Conservation (phyloP, 2,113 vertebrate species). For the Uria aalge region DNA sequence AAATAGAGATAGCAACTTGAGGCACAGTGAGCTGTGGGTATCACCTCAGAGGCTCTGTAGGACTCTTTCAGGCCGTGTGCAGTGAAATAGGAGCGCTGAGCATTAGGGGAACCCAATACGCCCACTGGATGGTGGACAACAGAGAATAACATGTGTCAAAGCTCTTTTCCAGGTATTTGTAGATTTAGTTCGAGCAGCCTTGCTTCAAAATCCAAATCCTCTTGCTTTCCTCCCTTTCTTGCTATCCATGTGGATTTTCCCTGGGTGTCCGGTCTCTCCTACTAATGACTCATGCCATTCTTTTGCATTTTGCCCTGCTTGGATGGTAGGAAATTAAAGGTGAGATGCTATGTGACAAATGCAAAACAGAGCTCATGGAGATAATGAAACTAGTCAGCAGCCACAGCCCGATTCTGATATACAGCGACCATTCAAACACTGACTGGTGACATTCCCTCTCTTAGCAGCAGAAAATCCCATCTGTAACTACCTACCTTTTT, state of each 20-base stretch:
- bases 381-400: neutral
- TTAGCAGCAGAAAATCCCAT: neutral
- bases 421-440: neutral
- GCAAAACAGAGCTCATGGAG: neutral
- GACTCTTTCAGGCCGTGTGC: neutral
- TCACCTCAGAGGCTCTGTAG: neutral
- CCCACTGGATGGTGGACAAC: neutral
- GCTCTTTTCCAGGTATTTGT: neutral
- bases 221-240: neutral
- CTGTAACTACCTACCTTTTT: neutral
- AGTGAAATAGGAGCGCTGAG: neutral
- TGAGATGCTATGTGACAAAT: neutral
- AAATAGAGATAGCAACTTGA: accelerated
- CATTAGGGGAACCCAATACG: neutral
- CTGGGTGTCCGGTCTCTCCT: neutral
- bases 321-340: neutral
- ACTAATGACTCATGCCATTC: neutral
- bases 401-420: neutral
- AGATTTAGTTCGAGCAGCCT: neutral
- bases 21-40: neutral
- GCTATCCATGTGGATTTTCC: neutral
- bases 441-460: neutral
- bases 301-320: neutral
- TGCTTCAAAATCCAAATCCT: neutral
- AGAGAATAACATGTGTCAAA: neutral